Evolutionary conservation across 2,113 vertebrate genomes (phyloP).

Genomic region (Lamprotornis superbus): DNA sequence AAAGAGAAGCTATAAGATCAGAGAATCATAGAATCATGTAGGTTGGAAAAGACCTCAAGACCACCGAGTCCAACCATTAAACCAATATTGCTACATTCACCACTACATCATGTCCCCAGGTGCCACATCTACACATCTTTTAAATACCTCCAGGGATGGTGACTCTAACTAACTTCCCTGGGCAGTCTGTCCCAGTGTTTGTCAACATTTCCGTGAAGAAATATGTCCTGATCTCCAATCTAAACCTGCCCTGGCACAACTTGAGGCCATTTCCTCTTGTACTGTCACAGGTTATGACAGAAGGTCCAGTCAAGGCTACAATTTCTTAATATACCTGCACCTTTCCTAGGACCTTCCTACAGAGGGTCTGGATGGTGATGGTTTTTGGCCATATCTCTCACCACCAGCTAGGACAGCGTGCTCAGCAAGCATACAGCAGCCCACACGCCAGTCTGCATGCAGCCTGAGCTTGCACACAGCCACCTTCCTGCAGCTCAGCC

Average conservation of each 20-base stretch:
- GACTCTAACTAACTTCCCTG: not conserved
- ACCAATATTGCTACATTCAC: not conserved
- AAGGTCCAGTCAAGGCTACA: not conserved
- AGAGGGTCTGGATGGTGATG: not conserved
- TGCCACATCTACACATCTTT: not conserved
- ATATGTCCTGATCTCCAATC: not conserved
- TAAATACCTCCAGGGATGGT: not conserved
- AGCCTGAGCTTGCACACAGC: not conserved
- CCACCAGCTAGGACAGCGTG: not conserved
- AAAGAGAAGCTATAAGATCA: not conserved
- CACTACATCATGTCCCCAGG: not conserved
- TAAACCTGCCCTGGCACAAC: not conserved
- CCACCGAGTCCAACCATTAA: not conserved
- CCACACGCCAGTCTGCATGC: rapidly evolving
- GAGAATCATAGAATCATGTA: not conserved
- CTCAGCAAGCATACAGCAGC: not conserved
- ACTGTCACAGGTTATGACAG: not conserved
- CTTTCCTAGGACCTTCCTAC: not conserved
- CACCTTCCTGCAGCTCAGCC: rapidly evolving
- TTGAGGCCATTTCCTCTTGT: not conserved
- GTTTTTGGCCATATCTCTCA: not conserved
- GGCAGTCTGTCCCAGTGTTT: not conserved
- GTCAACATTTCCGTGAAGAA: not conserved
- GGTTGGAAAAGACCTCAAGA: not conserved
- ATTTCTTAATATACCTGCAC: not conserved